Conservation (phyloP, 2,113 vertebrate species). For the Aepyceros melampus region DNA sequence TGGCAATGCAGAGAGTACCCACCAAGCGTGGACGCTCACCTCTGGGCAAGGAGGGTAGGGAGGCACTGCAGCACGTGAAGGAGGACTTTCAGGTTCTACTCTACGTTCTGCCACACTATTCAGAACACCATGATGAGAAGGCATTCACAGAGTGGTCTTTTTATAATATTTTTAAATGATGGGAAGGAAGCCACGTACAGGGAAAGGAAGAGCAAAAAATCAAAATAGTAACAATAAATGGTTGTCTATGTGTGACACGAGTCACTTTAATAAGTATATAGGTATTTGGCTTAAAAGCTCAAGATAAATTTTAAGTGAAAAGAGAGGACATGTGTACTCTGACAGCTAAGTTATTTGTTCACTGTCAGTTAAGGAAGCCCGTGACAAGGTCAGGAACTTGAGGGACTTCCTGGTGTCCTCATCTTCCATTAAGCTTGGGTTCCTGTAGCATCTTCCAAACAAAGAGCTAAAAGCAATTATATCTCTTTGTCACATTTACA, state of each 20-base stretch:
- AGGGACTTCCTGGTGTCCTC: neutral
- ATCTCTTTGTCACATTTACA: neutral
- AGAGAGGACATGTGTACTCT: neutral
- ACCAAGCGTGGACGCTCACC: accelerated
- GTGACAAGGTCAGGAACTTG: neutral
- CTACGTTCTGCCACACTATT: neutral
- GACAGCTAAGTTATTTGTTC: neutral
- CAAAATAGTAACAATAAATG: neutral
- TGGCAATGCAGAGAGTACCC: neutral
- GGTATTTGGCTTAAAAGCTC: neutral
- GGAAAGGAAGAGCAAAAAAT: neutral
- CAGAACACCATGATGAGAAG: neutral
- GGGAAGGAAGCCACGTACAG: neutral
- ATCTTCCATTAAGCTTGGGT: neutral
- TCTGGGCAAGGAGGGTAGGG: neutral
- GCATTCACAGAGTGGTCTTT: neutral
- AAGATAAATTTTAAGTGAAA: neutral
- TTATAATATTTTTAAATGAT: neutral
- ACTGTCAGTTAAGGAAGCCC: neutral
- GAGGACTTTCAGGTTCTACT: neutral
- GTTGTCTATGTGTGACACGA: too few relatives aligned
- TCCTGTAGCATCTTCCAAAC: neutral
- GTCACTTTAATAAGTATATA: neutral
- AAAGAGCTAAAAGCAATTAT: neutral
- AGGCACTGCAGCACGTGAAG: neutral